These are phyloP conservation scores for Drosophila yakuba DNA, from an alignment of 1,140 invertebrate genomes.

Conservation along the genomic window DNA sequence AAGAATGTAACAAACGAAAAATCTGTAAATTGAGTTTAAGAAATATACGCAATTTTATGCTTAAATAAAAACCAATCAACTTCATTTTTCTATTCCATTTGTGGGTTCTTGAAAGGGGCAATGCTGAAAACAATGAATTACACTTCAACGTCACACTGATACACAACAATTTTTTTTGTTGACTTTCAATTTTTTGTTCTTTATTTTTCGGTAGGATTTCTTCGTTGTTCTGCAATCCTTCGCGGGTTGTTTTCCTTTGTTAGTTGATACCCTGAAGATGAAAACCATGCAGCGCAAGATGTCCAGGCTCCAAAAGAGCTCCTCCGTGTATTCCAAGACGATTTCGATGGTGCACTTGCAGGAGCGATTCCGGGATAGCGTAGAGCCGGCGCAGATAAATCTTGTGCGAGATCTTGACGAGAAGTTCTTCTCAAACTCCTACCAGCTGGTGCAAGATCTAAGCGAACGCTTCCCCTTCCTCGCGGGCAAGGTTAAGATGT, in stretches of 20 bases:
- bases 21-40: slow-evolving; percentile 57
- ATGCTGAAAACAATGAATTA: slow-evolving; percentile 7
- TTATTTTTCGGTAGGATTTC: background rate
- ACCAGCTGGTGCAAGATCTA: slow-evolving; percentile 43
- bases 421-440: slow-evolving; percentile 38
- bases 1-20: slow-evolving; percentile 39
- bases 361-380: background rate
- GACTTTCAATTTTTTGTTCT: slow-evolving; percentile 7
- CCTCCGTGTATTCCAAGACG: background rate
- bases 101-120: background rate
- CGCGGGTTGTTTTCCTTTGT: background rate
- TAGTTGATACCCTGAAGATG: slow-evolving; percentile 6
- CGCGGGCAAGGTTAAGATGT: slow-evolving; percentile 54
- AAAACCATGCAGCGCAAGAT: background rate
- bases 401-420: slow-evolving; percentile 42
- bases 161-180: slow-evolving; percentile 17
- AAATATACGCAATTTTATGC: slow-evolving; percentile 60
- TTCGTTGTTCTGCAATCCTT: background rate
- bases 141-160: slow-evolving; percentile 20
- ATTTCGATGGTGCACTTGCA: background rate
- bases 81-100: background rate
- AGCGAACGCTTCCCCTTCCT: slow-evolving; percentile 6
- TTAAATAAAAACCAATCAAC: slow-evolving; percentile 47
- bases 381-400: slow-evolving; percentile 50
- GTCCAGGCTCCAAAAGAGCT: background rate